phyloP scores from a whole-genome alignment of 1,140 invertebrate genomes.

The Drosophila repleta region DNA sequence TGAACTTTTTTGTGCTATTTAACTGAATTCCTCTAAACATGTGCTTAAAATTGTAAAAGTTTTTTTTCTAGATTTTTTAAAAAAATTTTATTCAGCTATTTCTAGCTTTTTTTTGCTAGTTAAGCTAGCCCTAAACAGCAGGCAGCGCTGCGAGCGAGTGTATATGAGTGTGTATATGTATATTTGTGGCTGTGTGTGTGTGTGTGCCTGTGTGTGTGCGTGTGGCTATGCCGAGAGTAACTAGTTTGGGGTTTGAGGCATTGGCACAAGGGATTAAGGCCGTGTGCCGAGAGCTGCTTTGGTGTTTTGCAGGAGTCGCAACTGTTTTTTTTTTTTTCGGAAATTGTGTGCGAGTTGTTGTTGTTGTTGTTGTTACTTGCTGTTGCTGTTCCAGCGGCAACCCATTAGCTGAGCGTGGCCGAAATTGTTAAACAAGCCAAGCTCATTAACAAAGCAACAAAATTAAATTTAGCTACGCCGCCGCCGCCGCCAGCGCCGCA shows the following conservation, averaged over 20 bases:
- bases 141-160: too few relatives aligned
- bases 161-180: too few relatives aligned
- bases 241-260: neutral
- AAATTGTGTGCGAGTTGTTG: neutral
- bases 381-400: constrained; percentile 9
- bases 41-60: too few relatives aligned
- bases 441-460: constrained; percentile 78
- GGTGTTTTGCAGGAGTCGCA: neutral
- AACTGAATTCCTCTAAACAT: too few relatives aligned
- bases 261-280: constrained; percentile 1
- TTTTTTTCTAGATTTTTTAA: too few relatives aligned
- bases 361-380: neutral
- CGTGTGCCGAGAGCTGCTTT: neutral
- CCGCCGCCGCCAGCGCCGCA: constrained; percentile 16
- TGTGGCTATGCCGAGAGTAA: neutral
- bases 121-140: too few relatives aligned
- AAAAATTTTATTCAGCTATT: too few relatives aligned
- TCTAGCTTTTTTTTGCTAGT: too few relatives aligned
- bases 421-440: constrained; percentile 49
- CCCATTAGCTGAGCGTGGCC: constrained; percentile 20
- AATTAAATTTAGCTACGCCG: constrained; percentile 72
- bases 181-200: neutral
- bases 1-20: too few relatives aligned
- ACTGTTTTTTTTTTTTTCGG: neutral
- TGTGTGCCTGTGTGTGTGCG: neutral